Evolutionary conservation across 1,140 invertebrate genomes (phyloP).

Genomic region (Micrasema minimum): DNA sequence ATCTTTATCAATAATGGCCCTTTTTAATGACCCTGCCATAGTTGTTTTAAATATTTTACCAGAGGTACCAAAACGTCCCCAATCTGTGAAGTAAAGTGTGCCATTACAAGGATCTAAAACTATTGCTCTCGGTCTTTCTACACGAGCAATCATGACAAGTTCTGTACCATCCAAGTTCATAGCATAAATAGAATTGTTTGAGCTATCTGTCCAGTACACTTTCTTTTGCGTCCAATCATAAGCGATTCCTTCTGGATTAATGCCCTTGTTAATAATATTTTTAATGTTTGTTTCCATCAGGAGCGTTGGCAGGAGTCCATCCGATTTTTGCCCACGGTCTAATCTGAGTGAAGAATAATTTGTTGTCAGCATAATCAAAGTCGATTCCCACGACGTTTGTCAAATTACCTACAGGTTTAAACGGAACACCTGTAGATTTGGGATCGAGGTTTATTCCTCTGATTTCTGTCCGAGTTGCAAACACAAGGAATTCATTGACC

Average conservation of each 20-base stretch:
- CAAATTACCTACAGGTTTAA: conserved; percentile 87
- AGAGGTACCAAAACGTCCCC: conserved; percentile 91
- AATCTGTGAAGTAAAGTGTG: conserved; percentile 91
- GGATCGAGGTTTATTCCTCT: conserved; percentile 86
- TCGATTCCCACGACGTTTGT: conserved; percentile 97
- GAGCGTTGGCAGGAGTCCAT: conserved; percentile 77
- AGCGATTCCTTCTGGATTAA: conserved; percentile 95
- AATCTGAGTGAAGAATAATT: conserved; percentile 91
- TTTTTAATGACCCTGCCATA: conserved; percentile 95
- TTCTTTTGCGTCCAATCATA: conserved; percentile 98
- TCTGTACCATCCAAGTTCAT: conserved; percentile 92
- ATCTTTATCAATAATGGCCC: conserved; percentile 89
- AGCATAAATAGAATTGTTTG: conserved; percentile 93
- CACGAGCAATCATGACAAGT: conserved; percentile 92
- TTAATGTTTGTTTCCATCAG: conserved; percentile 72
- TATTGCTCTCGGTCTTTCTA: conserved; percentile 93
- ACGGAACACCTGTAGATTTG: conserved; percentile 82
- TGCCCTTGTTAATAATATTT: conserved; percentile 82
- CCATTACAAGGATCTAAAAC: conserved; percentile 97
- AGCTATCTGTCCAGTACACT: conserved; percentile 97
- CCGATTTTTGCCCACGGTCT: conserved; percentile 89
- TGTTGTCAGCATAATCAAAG: conserved; percentile 91
- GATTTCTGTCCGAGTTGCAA: conserved; percentile 92
- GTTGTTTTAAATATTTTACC: conserved; percentile 96
- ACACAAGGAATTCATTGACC: conserved; percentile 89